Conservation (phyloP, 2,113 vertebrate genomes). For the Nyctibius bracteatus region DNA sequence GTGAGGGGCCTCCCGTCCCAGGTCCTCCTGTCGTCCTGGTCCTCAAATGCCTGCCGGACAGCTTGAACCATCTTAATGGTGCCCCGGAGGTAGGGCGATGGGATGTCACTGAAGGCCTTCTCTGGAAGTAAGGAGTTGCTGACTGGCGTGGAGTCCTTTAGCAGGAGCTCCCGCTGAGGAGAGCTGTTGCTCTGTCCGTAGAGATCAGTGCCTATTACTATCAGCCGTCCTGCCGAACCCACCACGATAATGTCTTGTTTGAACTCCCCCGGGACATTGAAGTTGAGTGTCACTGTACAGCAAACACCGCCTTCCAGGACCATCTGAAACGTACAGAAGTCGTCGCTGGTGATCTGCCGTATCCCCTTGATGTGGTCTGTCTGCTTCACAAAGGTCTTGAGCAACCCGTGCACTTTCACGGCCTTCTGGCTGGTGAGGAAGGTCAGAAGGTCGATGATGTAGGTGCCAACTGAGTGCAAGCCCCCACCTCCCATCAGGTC, state of each 20-base stretch:
- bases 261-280: constrained; percentile 95
- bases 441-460: constrained; percentile 96
- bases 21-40: constrained; percentile 93
- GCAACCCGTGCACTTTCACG: constrained; percentile 90
- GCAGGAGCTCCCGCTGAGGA: constrained; percentile 82
- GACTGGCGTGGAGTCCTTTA: constrained; percentile 87
- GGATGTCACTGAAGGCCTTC: constrained; percentile 96
- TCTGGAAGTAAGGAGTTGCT: constrained; percentile 89
- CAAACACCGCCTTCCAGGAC: constrained; percentile 92
- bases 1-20: constrained; percentile 95
- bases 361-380: constrained; percentile 96
- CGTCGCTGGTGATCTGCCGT: constrained; percentile 97
- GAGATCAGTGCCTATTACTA: constrained; percentile 86
- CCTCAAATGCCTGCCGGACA: constrained; percentile 92
- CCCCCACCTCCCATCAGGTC: constrained; percentile 97
- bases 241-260: constrained; percentile 93
- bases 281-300: constrained; percentile 96
- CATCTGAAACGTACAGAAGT: constrained; percentile 99
- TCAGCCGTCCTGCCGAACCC: constrained; percentile 85
- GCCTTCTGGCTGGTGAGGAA: constrained; percentile 94
- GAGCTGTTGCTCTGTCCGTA: constrained; percentile 91
- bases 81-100: constrained; percentile 90
- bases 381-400: constrained; percentile 98
- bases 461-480: constrained; percentile 95
- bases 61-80: constrained; percentile 98